Conservation (phyloP, 2,888 invertebrate genomes). For the Myathropa florea region DNA sequence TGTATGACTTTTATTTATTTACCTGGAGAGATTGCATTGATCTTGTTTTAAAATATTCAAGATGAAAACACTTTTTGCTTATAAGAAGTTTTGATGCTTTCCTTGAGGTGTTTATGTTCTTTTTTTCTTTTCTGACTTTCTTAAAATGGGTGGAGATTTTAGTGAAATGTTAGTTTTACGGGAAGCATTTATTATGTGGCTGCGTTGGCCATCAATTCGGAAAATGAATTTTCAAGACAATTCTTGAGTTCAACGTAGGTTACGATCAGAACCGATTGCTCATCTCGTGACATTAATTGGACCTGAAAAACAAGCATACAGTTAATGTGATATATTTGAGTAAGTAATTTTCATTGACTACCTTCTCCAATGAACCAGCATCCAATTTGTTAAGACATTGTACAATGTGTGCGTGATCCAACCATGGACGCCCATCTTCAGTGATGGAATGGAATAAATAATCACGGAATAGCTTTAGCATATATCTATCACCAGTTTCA, state of each 20-base stretch:
- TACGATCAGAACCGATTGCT: slow-evolving; percentile 97
- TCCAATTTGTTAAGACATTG: slow-evolving; percentile 96
- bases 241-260: slow-evolving; percentile 97
- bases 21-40: slow-evolving; percentile 63
- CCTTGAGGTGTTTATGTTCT: slow-evolving; percentile 60
- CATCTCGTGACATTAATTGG: slow-evolving; percentile 97
- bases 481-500: slow-evolving; percentile 98
- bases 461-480: slow-evolving; percentile 98
- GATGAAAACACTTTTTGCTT: slow-evolving; percentile 72
- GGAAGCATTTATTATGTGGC: slow-evolving; percentile 77
- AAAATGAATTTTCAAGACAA: slow-evolving; percentile 95
- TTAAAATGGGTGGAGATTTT: slow-evolving; percentile 34
- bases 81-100: slow-evolving; percentile 72
- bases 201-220: slow-evolving; percentile 84
- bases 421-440: slow-evolving; percentile 95
- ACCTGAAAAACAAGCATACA: slow-evolving; percentile 83
- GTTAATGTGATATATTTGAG: not conserved
- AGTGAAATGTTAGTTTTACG: slow-evolving; percentile 55
- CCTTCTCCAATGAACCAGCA: slow-evolving; percentile 90
- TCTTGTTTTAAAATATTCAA: slow-evolving; percentile 63
- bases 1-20: slow-evolving; percentile 64
- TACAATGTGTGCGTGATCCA: slow-evolving; percentile 97
- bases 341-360: slow-evolving; percentile 77
- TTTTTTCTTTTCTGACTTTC: slow-evolving; percentile 72
- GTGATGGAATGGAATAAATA: slow-evolving; percentile 98